These are phyloP conservation scores for Sitobion miscanthi DNA, from an alignment of 1,140 invertebrate species.

Conservation along the genomic window DNA sequence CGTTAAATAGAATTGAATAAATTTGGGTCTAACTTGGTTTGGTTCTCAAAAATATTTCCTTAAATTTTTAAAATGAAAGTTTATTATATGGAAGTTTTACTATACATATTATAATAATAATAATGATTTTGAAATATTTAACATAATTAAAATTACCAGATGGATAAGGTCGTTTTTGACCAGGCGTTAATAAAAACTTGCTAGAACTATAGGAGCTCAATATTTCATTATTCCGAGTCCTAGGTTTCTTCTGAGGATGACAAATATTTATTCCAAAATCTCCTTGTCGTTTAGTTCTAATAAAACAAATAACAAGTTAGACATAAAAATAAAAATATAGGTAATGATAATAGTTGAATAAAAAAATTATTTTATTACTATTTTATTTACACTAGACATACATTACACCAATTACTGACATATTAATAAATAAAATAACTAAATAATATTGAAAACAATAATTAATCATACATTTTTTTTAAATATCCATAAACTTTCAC, in stretches of 20 bases:
- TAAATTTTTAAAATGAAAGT: no score
- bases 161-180: slow-evolving; percentile 39
- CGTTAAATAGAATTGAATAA: no score
- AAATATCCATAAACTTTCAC: background rate
- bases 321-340: background rate
- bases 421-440: background rate
- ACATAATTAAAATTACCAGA: slow-evolving; percentile 23
- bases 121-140: background rate
- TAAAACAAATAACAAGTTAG: background rate
- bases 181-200: slow-evolving; percentile 32
- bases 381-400: background rate
- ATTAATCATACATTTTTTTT: background rate
- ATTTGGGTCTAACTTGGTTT: no score
- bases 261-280: background rate
- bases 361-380: background rate
- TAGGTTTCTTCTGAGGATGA: background rate
- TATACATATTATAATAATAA: background rate
- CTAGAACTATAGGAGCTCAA: slow-evolving; percentile 45
- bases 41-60: no score
- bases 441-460: background rate
- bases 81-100: no score
- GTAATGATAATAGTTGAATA: background rate
- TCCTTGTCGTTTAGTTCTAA: slow-evolving; percentile 33
- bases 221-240: slow-evolving; percentile 49
- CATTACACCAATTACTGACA: background rate